Evolutionary conservation across 2,888 invertebrate genomes (phyloP), one percentile per base, ranked within the genome.

Genomic region (Phasia obesa): DNA sequence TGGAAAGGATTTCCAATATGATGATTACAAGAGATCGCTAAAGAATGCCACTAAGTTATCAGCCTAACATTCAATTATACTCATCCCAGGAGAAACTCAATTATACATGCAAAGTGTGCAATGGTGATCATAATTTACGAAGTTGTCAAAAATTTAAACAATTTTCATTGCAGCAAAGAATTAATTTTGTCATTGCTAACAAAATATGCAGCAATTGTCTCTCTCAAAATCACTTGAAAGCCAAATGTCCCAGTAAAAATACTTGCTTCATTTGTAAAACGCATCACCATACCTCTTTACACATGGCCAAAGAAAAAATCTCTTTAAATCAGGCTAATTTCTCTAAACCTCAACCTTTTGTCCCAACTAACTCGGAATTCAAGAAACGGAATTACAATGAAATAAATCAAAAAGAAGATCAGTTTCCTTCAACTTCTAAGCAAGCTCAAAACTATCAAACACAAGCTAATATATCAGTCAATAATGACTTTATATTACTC

Each of bases 1-100:
- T 78, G 1, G 64, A 78, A 44, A 44, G 59, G 27, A n/a, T 65
- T n/a, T 15, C 42, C n/a, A 42, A 13, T 6, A 19, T 35, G 15
- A 38, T 15, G 51, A 51, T 35, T 2, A 25, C 6, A 9, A 15
- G 25, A 25, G 15, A 13, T 53, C 11, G 42, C 42, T 4, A 17
- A 44, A 44, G 5, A 1, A 13, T 42, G 42, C 42, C 42, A 42
- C 31, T 7, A 13, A 13, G 15, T 42, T 42, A 11, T 42, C 42
- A 42, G n/a, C 4, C 42, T 15, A 42, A 15, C 13, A 42, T 42
- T 11, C 42, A 42, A 42, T 42, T n/a, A 15, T 42, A 42, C 42
- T 4, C 42, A 4, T 13, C 42, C n/a, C 42, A 42, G n/a, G 42
- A 42, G 42, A 13, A 49, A 19, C 17, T 21, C 21, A 35, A 35